Conservation (phyloP, 2,888 invertebrate species). For the Hirudinaria manillensis region DNA sequence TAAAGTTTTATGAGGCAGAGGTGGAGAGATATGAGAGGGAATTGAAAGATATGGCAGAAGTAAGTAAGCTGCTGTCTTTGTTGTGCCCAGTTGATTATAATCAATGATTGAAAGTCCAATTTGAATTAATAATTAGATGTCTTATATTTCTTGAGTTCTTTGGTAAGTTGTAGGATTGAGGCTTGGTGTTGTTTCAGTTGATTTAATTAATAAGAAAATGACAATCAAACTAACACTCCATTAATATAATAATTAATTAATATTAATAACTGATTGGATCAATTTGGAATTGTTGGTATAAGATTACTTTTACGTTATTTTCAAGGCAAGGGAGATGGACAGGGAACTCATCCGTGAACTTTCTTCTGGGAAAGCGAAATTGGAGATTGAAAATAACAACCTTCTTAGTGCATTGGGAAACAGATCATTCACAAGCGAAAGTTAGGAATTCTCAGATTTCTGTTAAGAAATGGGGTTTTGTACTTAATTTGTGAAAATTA, state of each 20-base stretch:
- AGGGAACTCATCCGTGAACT: neutral
- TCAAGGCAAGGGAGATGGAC: neutral
- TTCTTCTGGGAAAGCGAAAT: neutral
- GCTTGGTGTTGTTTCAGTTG: no score
- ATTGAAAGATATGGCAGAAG: neutral
- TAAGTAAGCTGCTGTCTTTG: neutral
- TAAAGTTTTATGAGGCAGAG: conserved; percentile 3
- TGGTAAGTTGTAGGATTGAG: no score
- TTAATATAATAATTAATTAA: no score
- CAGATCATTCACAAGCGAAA: conserved; percentile 1
- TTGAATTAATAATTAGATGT: no score
- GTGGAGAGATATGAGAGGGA: conserved; percentile 5
- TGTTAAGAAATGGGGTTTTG: neutral
- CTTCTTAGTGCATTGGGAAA: neutral
- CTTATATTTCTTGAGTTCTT: no score
- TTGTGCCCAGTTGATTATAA: neutral
- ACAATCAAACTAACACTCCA: no score
- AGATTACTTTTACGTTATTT: neutral
- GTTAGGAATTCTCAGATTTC: neutral
- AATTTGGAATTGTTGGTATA: no score
- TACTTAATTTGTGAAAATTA: neutral
- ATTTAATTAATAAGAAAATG: no score
- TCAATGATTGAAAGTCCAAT: no score
- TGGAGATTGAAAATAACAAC: neutral
- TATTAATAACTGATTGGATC: no score